Conservation (phyloP, 2,113 vertebrate species). For the Piaya cayana region DNA sequence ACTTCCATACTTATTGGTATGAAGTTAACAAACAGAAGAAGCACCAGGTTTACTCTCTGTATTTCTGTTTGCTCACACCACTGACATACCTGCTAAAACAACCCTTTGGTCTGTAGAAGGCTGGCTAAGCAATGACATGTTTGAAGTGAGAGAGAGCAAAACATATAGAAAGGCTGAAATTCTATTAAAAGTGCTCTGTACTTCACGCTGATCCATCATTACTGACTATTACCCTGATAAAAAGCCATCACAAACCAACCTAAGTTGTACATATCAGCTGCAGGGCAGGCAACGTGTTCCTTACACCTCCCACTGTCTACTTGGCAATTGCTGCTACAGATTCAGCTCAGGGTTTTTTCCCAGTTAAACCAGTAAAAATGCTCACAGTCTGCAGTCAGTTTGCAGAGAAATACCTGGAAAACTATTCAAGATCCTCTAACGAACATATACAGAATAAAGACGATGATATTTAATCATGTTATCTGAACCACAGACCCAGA, state of each 20-base stretch:
- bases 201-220: not conserved
- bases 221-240: not conserved
- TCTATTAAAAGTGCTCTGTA: not conserved
- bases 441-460: not conserved
- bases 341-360: accelerated
- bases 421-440: not conserved
- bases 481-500: not conserved
- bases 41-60: accelerated
- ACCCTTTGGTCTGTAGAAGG: not conserved
- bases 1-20: not conserved
- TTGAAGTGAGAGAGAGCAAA: not conserved
- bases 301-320: not conserved
- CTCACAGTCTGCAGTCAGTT: accelerated
- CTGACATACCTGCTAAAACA: not conserved
- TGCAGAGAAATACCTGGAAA: not conserved
- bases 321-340: not conserved
- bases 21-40: not conserved
- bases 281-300: accelerated
- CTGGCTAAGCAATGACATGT: accelerated
- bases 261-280: not conserved
- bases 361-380: not conserved
- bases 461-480: not conserved
- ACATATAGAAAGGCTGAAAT: not conserved
- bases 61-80: accelerated
- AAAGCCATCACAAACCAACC: not conserved